Percentiles rank a stretch among this genome's conserved stretches.
Evolutionary conservation across 2,113 vertebrate species (phyloP).

Genomic region (human): GRCh38 chr4:100451501-100452000

Average conservation of each 20-base stretch:
- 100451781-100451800: background rate
- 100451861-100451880: background rate
- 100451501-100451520: background rate
- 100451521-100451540: background rate
- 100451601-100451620: background rate
- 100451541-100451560: background rate
- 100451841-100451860: background rate
- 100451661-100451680: background rate
- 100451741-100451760: background rate
- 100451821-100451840: background rate
- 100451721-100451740: background rate
- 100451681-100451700: background rate
- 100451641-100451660: background rate
- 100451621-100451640: background rate
- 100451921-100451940: background rate
- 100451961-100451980: background rate
- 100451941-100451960: background rate
- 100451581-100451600: background rate
- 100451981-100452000: background rate
- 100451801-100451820: background rate
- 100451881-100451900: background rate
- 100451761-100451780: background rate
- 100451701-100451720: background rate
- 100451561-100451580: background rate
- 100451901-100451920: background rate